Evolutionary conservation across 2,797 vertebrate species (phyloP).

Genomic region (Malacoraja senta): DNA sequence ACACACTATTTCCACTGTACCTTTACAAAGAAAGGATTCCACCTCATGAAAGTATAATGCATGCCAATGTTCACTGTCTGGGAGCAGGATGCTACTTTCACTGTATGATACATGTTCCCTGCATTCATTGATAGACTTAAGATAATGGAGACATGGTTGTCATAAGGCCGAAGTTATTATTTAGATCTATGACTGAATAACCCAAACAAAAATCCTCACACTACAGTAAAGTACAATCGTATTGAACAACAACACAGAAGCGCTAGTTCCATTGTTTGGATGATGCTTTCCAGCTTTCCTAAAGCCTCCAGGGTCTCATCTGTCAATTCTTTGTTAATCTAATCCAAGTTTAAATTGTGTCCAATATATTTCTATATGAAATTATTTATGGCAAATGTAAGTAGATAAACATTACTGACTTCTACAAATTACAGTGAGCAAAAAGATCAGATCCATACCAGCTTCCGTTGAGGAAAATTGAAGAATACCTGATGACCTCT

Average conservation of each 20-base stretch:
- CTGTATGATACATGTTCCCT: background rate
- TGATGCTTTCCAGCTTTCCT: background rate
- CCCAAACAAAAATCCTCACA: background rate
- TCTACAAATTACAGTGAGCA: background rate
- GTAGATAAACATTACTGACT: background rate
- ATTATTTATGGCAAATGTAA: background rate
- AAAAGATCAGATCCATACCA: background rate
- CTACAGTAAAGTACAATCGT: background rate
- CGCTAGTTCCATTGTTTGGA: conserved; percentile 1
- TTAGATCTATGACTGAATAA: background rate
- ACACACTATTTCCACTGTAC: background rate
- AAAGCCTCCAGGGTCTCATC: background rate
- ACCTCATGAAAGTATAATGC: no score
- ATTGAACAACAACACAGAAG: background rate
- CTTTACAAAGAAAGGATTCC: background rate
- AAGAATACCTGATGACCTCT: background rate
- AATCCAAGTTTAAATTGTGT: background rate
- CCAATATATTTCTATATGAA: background rate
- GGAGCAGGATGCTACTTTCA: background rate
- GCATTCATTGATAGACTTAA: no score
- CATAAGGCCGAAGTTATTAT: background rate
- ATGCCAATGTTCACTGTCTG: background rate
- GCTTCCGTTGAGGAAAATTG: background rate
- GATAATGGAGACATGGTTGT: background rate
- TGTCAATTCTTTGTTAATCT: background rate